These are phyloP conservation scores for Drosophila picticornis DNA, from an alignment of 2,888 invertebrate genomes.

Conservation along the genomic window DNA sequence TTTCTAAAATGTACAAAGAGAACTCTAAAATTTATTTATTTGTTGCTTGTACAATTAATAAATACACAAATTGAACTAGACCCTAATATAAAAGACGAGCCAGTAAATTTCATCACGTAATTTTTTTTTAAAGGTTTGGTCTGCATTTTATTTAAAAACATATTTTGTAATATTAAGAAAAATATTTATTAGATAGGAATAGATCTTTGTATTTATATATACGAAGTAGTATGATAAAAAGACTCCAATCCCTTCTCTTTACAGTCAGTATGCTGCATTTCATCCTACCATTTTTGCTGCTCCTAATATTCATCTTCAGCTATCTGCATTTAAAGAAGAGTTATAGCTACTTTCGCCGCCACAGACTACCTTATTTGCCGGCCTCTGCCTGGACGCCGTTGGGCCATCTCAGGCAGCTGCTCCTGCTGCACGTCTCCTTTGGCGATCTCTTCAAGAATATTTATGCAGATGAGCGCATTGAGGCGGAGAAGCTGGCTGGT, in stretches of 20 bases:
- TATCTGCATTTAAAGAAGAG: constrained; percentile 45
- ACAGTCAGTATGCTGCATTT: constrained; percentile 38
- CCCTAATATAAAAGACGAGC: too few relatives aligned
- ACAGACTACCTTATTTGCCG: constrained; percentile 77
- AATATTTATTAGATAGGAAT: background rate
- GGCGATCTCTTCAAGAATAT: constrained; percentile 82
- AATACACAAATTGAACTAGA: too few relatives aligned
- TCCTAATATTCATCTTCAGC: constrained; percentile 27
- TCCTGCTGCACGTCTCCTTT: constrained; percentile 78
- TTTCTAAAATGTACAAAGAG: too few relatives aligned
- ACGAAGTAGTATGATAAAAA: background rate
- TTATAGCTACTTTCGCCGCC: constrained; percentile 73
- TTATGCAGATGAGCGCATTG: constrained; percentile 69
- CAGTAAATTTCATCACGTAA: too few relatives aligned
- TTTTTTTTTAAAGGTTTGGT: too few relatives aligned
- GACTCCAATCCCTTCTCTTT: background rate
- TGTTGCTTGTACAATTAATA: background rate
- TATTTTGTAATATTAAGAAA: too few relatives aligned
- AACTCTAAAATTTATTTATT: too few relatives aligned
- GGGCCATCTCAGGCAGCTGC: constrained; percentile 84
- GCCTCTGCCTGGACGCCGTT: constrained; percentile 77
- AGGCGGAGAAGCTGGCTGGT: constrained; percentile 75
- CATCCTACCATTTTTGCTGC: constrained; percentile 27
- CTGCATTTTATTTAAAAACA: too few relatives aligned
- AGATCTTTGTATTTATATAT: background rate